Base-by-base conservation (phyloP, 2,797 vertebrate species). In the Psittacula echo region DNA sequence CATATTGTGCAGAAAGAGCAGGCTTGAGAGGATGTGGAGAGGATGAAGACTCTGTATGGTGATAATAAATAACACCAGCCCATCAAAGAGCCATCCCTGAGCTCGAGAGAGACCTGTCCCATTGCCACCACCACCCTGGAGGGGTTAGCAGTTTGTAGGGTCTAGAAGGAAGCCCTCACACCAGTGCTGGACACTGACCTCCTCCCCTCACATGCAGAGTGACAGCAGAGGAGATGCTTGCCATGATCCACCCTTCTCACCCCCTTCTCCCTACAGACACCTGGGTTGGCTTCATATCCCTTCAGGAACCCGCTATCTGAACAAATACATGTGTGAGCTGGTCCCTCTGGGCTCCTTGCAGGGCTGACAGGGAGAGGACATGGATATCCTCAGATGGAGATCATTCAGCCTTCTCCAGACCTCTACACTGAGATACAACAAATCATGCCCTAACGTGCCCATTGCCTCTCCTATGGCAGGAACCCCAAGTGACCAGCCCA, bases 121-220 rank as follows among this genome's bases (percentile, higher is more conserved):
- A 24, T 39, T 42, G 34, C 24, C 22, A 47, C 27, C 32, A 62
- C 2, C 19, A 37, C 24, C 18, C 47, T 64, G 23, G 20, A 24
- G 62, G 13, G 16, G 18, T 30, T 37, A 66, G 48, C 0, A 5
- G 61, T 64, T 65, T 34, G 5, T 8, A 75, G 9, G 8, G 29
- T 20, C 19, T 21, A 37, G n/a, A 24, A 71, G 23, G 5, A 41
- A 90, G 24, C 20, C 11, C 20, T 64, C 54, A 71, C 19, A 39
- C 8, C 30, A 86, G 41, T 23, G 20, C 12, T 56, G 16, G 45
- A 82, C 34, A 64, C 27, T 2, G 1, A 22, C 21, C 24, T 24
- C 20, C 16, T 44, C n/a, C 26, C 29, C 15, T 73, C 0, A 0
- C 21, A 39, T 4, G 23, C 7, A 80, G 17, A 47, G 26, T 4